These are phyloP conservation scores for Colaptes auratus DNA, from an alignment of 2,113 vertebrate species.

Conservation along the genomic window DNA sequence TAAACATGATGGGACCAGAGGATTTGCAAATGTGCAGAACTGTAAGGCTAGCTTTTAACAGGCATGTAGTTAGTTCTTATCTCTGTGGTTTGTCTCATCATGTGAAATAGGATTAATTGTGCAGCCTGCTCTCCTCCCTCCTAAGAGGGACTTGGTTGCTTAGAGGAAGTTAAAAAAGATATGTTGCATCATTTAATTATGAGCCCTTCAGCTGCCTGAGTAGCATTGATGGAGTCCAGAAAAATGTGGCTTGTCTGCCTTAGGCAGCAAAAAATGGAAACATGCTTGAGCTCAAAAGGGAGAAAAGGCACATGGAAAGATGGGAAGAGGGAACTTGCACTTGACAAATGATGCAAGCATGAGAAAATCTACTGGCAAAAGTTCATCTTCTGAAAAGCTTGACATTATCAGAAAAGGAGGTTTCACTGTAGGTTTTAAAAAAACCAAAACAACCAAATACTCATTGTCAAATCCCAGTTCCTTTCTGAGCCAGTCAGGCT, in stretches of 20 bases:
- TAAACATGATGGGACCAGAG: neutral
- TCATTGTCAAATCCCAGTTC: neutral
- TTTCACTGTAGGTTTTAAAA: neutral
- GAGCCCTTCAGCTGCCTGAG: neutral
- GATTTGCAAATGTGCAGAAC: neutral
- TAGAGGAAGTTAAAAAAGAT: neutral
- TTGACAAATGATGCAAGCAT: neutral
- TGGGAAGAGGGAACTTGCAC: neutral
- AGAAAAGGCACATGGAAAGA: neutral
- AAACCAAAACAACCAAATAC: neutral
- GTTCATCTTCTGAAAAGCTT: neutral
- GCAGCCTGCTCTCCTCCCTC: neutral
- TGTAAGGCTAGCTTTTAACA: neutral
- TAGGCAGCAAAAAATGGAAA: neutral
- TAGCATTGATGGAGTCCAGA: neutral
- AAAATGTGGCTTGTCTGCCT: slow-evolving; percentile 27
- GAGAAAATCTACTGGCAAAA: neutral
- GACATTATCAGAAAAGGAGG: neutral
- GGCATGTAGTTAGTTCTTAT: neutral
- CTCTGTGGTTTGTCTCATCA: neutral
- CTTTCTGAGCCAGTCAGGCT: neutral
- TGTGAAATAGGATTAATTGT: neutral
- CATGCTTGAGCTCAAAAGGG: neutral
- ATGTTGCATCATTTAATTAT: slow-evolving; percentile 33
- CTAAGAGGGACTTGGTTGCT: neutral